Conservation (phyloP, 2,797 vertebrate species). For the Micromesistius poutassou region DNA sequence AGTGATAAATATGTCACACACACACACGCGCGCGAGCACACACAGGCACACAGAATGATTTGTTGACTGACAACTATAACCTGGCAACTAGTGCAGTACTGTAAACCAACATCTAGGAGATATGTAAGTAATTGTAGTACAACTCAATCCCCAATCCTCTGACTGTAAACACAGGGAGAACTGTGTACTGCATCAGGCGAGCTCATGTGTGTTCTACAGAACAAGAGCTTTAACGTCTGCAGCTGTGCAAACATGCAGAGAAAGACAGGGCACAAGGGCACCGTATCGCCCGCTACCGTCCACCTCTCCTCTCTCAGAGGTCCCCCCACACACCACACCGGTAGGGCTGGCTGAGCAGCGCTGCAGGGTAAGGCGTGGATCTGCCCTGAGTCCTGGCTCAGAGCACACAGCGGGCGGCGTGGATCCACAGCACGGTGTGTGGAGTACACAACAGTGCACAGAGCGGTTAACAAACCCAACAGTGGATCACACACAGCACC, state of each 20-base stretch:
- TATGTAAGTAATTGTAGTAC: no score
- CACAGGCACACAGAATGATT: neutral
- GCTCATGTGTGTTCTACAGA: neutral
- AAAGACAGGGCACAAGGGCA: neutral
- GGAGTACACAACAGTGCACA: conserved; percentile 4
- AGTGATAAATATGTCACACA: neutral
- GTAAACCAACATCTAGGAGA: no score
- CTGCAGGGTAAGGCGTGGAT: conserved; percentile 18
- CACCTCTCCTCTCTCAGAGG: neutral
- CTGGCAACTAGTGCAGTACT: no score
- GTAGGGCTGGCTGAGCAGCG: conserved; percentile 6
- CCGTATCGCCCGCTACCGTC: neutral
- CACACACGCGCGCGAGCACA: neutral
- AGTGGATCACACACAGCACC: neutral
- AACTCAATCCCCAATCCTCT: no score
- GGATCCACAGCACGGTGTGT: conserved; percentile 6
- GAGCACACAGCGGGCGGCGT: neutral
- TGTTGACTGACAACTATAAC: neutral
- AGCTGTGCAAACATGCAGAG: neutral
- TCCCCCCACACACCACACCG: neutral
- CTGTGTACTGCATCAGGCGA: no score
- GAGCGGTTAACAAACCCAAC: neutral
- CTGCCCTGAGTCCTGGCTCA: conserved; percentile 16
- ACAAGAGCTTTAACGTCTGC: neutral
- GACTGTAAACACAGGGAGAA: neutral